Base-by-base conservation (phyloP, 2,888 invertebrate genomes). In the Mimachlamys varia region DNA sequence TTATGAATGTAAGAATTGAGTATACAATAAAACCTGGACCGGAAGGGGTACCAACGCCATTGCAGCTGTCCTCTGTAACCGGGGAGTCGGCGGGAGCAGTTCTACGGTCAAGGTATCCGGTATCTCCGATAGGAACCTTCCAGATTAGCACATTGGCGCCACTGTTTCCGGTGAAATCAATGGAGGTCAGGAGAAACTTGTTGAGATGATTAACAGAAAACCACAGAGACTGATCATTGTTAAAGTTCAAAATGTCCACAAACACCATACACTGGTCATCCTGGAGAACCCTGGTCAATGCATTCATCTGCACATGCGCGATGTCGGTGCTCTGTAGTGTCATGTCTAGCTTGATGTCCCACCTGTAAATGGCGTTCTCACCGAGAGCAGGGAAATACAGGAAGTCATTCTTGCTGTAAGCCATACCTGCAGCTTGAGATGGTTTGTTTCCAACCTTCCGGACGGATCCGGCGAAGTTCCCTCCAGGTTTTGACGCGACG, bases 391-490 rank as follows among this genome's bases (percentile, higher is more conserved):
- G 76, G 22, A 87, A 92, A 87, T 92, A 93, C 88, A 92, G 92
- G 87, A 90, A 76, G 55, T 90, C 76, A 50, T 76, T 89, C 50
- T 90, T 88, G 7, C 92, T 91, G 15, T 88, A 92, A 4, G 92
- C 90, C 93, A 93, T 93, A 5, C 92, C 93, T 44, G 93, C 94
- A 15, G 91, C 90, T 19, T 91, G 92, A 2, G 92, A 92, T 3
- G 87, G 55, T 89, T 93, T 91, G 13, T 91, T 88, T 3, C 93
- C 93, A 50, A 93, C 76, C 4, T 38, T 38, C 0, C 89, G 62
- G 4, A 93, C 89, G 55, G 90, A 49, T 12, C 49, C 50, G 5
- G 87, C 88, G 37, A 93, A 92, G 22, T 90, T 53, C 0, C 33
- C 50, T 55, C 50, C 58, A 15, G 53, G 87, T 15, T 91, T 33